Base-by-base conservation (phyloP, 2,888 invertebrate genomes). In the Limnephilus rhombicus region DNA sequence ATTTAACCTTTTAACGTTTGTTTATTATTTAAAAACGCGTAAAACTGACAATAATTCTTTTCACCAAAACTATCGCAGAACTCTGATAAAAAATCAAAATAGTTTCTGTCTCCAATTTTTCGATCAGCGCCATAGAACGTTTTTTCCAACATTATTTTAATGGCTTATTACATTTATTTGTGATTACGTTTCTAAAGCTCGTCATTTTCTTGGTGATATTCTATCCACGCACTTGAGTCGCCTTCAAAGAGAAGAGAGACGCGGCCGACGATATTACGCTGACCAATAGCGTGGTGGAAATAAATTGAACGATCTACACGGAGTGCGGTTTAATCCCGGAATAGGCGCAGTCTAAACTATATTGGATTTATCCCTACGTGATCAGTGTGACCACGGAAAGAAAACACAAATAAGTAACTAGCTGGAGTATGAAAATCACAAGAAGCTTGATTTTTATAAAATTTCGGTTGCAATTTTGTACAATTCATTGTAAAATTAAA, bases 181-280 rank as follows among this genome's bases (percentile, higher is more conserved):
- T 83, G 37, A 34, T 83, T 83, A 83, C 34, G 37, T 83, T 34
- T 83, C 83, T 83, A 83, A 86, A 34, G 88, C 88, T 68, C 34
- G 41, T 41, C 86, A 41, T 53, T 34, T 88, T 88, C 41, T 88
- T 88, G 88, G 91, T n/a, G 88, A 91, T 83, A 91, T 88, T 88
- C 91, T 88, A 91, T 91, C 29, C 88, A 85, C 90, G 85, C 90
- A 85, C 90, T 90, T 85, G 90, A 90, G 53, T 37, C 90, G 68
- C 90, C 68, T 53, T 49, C 68, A 37, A 68, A 80, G 37, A 45
- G 85, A 31, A 3, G 49, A 13, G 49, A 49, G 49, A 49, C 12
- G 49, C 34, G 68, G 81, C 82, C 81, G 24, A 49, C 45, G 82
- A 82, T 45, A 90, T 82, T 82, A 90, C 90, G 53, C 24, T 85